Evolutionary conservation across 2,113 vertebrate genomes (phyloP).

Genomic region (Rhabdomys dilectus): DNA sequence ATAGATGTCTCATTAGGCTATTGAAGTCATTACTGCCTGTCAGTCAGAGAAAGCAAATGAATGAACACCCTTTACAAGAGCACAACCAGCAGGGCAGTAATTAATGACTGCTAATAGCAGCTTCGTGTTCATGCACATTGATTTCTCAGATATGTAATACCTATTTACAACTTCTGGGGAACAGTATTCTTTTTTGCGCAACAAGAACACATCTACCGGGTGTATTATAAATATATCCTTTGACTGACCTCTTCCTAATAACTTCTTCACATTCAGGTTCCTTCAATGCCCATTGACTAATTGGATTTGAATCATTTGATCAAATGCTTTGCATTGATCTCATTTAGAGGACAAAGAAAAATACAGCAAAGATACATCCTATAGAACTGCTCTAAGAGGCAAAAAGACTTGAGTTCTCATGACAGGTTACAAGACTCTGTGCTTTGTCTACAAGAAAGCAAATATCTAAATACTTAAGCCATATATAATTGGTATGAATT

Average conservation of each 20-base stretch:
- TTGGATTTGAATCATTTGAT: background rate
- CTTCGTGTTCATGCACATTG: slow-evolving; percentile 25
- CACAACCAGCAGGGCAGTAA: slow-evolving; percentile 43
- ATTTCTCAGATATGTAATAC: slow-evolving; percentile 55
- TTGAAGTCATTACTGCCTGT: slow-evolving; percentile 67
- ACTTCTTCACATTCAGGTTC: background rate
- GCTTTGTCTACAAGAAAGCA: background rate
- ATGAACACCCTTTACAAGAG: slow-evolving; percentile 43
- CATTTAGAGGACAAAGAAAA: background rate
- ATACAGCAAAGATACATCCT: background rate
- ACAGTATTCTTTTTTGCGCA: slow-evolving; percentile 20
- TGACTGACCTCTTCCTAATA: background rate
- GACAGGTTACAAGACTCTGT: background rate
- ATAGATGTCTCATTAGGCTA: slow-evolving; percentile 71
- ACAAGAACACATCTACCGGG: background rate
- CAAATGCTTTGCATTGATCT: slow-evolving; percentile 10
- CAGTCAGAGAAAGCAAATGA: slow-evolving; percentile 63
- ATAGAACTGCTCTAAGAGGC: background rate
- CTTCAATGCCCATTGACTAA: background rate
- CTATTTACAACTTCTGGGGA: background rate
- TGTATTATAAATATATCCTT: background rate
- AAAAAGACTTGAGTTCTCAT: background rate
- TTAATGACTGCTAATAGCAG: slow-evolving; percentile 63
- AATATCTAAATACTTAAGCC: background rate
- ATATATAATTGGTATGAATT: background rate